Evolutionary conservation across 2,888 invertebrate genomes (phyloP), one percentile per base, ranked within the genome.

Genomic region (Sisyra terminalis): DNA sequence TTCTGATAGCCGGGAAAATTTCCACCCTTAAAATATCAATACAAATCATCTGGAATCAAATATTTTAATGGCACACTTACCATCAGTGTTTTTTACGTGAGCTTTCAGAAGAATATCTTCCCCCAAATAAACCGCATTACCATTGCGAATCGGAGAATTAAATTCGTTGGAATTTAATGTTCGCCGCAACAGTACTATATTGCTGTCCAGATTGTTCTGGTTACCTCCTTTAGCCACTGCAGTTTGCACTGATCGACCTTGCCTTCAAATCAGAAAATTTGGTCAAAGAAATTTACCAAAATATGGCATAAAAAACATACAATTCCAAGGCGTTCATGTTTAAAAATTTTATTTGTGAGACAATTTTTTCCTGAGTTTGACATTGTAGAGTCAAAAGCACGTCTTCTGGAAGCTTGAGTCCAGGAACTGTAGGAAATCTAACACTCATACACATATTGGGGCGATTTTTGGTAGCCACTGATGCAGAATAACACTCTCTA

Each of bases 61-160:
- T 34, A n/a, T 9, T 11, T 7, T 34, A 6, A 6, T 14, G 9
- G 10, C 3, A 18, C 30, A 24, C 15, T 32, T 36, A 34, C 73
- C 73, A 56, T 73, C 72, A 36, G 69, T 71, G 11, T 66, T 59
- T 42, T 65, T 56, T 9, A 73, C 66, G 47, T 66, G 59, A 6
- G 68, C 69, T 24, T 69, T 58, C 18, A 74, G 50, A 35, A 72
- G 49, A 29, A 74, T 54, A 45, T 73, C 71, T 51, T 74, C 74
- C 3, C 74, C 74, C 35, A 74, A 55, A 44, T 67, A 61, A 1
- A 74, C 71, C 3, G 67, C 70, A 40, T 70, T 67, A 1, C 62
- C 54, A 45, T 66, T 63, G 2, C 37, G 24, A 42, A 74, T 57
- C 14, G 58, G 60, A n/a, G 64, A 57, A 13, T 66, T 65, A 48